Evolutionary conservation across 2,113 vertebrate species (phyloP).

Genomic region (Crotalus viridis): DNA sequence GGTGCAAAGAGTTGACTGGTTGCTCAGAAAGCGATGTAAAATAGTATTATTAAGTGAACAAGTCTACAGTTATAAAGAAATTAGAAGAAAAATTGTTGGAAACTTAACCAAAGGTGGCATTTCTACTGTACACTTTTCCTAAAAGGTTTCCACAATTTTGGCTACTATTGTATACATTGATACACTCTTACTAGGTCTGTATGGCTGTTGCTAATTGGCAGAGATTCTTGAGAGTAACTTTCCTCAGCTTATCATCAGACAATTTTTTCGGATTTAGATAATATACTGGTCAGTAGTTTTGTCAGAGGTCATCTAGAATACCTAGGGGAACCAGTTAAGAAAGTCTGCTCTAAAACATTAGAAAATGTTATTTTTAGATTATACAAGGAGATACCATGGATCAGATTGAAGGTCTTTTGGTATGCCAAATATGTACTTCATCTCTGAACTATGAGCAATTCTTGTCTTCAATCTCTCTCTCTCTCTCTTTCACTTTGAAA

Average conservation of each 20-base stretch:
- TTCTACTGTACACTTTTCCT: too few species aligned
- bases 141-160: too few species aligned
- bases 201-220: not conserved
- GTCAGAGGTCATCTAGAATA: not conserved
- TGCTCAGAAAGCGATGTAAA: too few species aligned
- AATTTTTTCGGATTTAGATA: not conserved
- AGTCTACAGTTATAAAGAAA: too few species aligned
- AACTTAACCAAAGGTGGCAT: too few species aligned
- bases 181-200: not conserved
- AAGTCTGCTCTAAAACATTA: not conserved
- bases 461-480: slow-evolving; percentile 47
- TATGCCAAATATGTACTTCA: not conserved
- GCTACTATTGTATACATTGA: not conserved
- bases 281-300: not conserved
- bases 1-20: too few species aligned
- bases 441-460: not conserved
- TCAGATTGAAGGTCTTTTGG: not conserved
- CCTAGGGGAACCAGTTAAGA: not conserved
- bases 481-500: slow-evolving; percentile 64
- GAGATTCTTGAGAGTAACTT: not conserved
- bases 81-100: too few species aligned
- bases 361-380: not conserved
- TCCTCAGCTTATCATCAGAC: not conserved
- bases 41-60: too few species aligned
- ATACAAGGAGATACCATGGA: not conserved